Evolutionary conservation across 2,888 invertebrate species (phyloP).

Genomic region (Acanthopleura granulata): DNA sequence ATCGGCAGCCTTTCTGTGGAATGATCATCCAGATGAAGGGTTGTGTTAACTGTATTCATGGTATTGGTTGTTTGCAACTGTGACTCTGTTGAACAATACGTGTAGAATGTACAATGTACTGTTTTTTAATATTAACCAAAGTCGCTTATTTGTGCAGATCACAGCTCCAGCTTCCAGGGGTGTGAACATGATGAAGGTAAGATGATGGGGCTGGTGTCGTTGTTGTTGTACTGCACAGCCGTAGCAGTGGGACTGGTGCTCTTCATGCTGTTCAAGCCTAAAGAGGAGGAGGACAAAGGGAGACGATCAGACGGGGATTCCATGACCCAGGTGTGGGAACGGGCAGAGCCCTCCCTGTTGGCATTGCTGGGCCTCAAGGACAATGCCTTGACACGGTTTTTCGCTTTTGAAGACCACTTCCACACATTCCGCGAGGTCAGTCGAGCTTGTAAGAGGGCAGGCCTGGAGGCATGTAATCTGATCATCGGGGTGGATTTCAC

Average conservation of each 20-base stretch:
- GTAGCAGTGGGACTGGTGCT: conserved; percentile 56
- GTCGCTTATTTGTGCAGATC: no score
- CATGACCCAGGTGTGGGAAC: conserved; percentile 21
- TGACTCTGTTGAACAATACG: no score
- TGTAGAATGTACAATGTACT: no score
- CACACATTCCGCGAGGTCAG: conserved; percentile 68
- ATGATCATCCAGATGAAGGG: no score
- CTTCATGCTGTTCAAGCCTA: conserved; percentile 51
- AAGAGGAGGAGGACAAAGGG: conserved; percentile 31
- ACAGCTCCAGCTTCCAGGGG: no score
- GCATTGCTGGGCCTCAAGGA: conserved; percentile 46
- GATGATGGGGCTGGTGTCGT: conserved; percentile 51
- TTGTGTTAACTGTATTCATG: no score
- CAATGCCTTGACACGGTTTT: conserved; percentile 40
- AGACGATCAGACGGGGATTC: conserved; percentile 13
- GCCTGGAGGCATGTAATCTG: conserved; percentile 70
- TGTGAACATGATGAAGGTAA: background rate
- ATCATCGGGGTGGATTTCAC: conserved; percentile 74
- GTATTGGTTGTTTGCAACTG: no score
- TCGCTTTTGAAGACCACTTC: conserved; percentile 64
- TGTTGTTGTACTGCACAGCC: conserved; percentile 56
- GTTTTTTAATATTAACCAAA: no score
- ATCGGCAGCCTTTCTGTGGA: no score
- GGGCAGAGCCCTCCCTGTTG: conserved; percentile 42
- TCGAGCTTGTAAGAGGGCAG: conserved; percentile 69